These are phyloP conservation scores for Pteria penguin DNA, from an alignment of 2,888 invertebrate genomes.

Conservation along the genomic window DNA sequence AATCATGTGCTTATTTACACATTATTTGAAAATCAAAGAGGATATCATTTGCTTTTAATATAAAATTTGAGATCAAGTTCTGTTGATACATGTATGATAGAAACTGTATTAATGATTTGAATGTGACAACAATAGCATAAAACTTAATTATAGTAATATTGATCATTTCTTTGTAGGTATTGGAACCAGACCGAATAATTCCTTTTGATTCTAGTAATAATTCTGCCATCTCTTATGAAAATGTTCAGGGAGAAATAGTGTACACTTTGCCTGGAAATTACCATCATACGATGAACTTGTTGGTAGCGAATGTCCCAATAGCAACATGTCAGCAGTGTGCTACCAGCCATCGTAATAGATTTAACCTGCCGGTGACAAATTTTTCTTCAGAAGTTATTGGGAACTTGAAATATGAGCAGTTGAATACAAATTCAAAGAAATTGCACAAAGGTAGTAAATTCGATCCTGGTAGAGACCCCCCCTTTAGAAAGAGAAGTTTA, in stretches of 20 bases:
- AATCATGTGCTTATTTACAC: no score
- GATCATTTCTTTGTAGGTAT: background rate
- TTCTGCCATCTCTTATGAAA: background rate
- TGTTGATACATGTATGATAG: no score
- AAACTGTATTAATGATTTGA: no score
- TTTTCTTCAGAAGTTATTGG: background rate
- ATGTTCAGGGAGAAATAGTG: conserved; percentile 21
- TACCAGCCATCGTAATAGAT: background rate
- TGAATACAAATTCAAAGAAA: background rate
- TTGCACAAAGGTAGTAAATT: background rate
- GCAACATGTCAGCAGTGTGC: background rate
- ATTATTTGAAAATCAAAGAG: no score
- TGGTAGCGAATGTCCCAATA: conserved; percentile 51
- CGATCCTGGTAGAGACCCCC: background rate
- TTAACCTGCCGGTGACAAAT: background rate
- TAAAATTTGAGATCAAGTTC: no score
- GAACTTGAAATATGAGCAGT: background rate
- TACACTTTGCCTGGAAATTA: conserved; percentile 43
- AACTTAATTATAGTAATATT: background rate
- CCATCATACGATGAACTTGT: conserved; percentile 56
- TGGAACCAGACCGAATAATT: background rate
- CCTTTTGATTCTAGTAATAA: background rate
- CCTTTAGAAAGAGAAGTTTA: background rate
- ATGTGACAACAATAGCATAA: no score
- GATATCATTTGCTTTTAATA: no score